Percentiles rank a stretch among this genome's conserved stretches.
phyloP scores from a whole-genome alignment of 2,888 invertebrate species.

The Ellobium chinense region DNA sequence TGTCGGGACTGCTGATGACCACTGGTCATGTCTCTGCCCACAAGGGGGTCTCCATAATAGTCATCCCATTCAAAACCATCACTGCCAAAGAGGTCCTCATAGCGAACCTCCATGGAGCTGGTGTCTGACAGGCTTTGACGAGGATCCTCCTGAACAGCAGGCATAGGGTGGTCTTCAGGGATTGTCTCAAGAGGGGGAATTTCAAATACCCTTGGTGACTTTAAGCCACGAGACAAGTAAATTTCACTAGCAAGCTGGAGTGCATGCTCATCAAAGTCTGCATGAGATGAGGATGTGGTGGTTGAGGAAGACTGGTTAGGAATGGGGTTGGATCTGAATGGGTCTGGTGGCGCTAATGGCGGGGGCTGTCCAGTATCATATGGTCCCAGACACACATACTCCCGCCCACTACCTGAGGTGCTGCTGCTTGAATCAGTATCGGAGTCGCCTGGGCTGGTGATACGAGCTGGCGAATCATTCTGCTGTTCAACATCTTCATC shows the following conservation, averaged over 20 bases:
- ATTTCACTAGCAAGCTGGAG: conserved; percentile 61
- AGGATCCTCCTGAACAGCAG: conserved; percentile 27
- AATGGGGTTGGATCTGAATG: not conserved
- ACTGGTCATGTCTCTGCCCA: conserved; percentile 57
- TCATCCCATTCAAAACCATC: conserved; percentile 74
- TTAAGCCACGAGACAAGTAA: conserved; percentile 66
- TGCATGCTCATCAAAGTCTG: conserved; percentile 50
- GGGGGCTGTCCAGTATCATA: conserved; percentile 4
- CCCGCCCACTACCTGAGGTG: conserved; percentile 43
- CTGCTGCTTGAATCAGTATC: conserved; percentile 32
- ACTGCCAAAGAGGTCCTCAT: conserved; percentile 61
- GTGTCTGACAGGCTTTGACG: conserved; percentile 53
- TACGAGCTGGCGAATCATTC: conserved; percentile 1
- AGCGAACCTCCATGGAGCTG: conserved; percentile 54
- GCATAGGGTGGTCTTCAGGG: conserved; percentile 59
- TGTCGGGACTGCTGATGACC: conserved; percentile 5
- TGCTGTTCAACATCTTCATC: not conserved
- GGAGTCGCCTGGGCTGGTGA: conserved; percentile 12
- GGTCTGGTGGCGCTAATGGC: conserved; percentile 8
- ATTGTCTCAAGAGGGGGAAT: conserved; percentile 63
- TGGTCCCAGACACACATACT: conserved; percentile 45
- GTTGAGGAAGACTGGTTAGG: not conserved
- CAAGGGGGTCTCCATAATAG: conserved; percentile 66
- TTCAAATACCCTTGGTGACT: conserved; percentile 58
- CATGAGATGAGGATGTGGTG: not conserved